Evolutionary conservation across 2,888 invertebrate species (phyloP), one percentile per base, ranked within the genome.

Genomic region (Zaprionus lineosus): DNA sequence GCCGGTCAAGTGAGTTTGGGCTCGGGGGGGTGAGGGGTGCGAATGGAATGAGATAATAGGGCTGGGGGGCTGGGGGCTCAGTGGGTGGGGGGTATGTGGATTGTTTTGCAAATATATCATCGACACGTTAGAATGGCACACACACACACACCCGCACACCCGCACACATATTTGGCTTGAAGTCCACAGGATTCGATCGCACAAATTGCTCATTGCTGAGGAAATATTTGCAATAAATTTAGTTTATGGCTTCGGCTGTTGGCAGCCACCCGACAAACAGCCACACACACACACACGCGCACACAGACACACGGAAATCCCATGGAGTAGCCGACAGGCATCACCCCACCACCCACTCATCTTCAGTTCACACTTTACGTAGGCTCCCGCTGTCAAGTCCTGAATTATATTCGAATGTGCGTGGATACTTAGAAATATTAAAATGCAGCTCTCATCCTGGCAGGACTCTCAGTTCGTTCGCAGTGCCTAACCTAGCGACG

Each of bases 141-240:
- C 62, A 63, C 65, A 31, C 37, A 56, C 53, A 33, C 57, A 46
- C 34, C 19, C 31, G 40, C 29, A 26, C 34, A 33, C 18, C 15
- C 24, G 39, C 41, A 37, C 36, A 44, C 37, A 29, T 36, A 31
- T 47, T 57, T 50, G 48, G 46, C 43, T 69, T 52, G 51, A 39
- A 57, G 59, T 68, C 51, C 53, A 47, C 74, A 70, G 82, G 79
- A 81, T 71, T 81, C 84, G 81, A 84, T 77, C 86, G 87, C 87
- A 83, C 79, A 79, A 84, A 86, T 86, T 87, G 86, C 79, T 87
- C 82, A 87, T 86, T 87, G 87, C 84, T 85, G 76, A 86, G 87
- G 88, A 87, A 87, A 88, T 88, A 87, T 88, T 87, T 87, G 87
- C 87, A 86, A 88, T 88, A 87, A 87, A 88, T 88, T 88, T 86